These are phyloP conservation scores for Rhysida immarginata DNA, from an alignment of 1,140 invertebrate genomes.

Conservation along the genomic window DNA sequence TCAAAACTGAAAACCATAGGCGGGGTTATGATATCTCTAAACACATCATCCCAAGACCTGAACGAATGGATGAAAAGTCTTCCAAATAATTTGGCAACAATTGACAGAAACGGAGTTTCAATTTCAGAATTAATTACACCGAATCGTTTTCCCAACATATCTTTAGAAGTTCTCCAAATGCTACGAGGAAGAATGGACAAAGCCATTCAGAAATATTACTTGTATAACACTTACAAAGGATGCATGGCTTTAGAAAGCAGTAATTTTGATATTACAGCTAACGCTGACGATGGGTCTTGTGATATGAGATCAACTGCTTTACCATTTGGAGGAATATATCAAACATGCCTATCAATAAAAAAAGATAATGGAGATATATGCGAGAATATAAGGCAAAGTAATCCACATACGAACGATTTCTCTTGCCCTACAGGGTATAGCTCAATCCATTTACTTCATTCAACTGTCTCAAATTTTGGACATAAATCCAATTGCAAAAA, in stretches of 20 bases:
- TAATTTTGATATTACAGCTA: slow-evolving; percentile 13
- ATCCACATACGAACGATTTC: background rate
- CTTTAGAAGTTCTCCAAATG: background rate
- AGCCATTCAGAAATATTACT: background rate
- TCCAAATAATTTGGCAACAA: background rate
- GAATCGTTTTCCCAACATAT: background rate
- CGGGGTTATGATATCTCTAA: too few relatives aligned
- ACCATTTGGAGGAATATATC: slow-evolving; percentile 2
- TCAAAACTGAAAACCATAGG: too few relatives aligned
- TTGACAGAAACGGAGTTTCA: background rate
- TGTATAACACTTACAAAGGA: background rate
- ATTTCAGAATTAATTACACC: background rate
- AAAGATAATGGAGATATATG: background rate
- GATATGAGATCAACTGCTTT: background rate
- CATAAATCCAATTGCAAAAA: background rate
- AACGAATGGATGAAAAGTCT: background rate
- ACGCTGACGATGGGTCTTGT: slow-evolving; percentile 3
- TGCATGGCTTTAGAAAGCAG: slow-evolving; percentile 4
- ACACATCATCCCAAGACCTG: too few relatives aligned
- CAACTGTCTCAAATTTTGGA: background rate
- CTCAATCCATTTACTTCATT: background rate
- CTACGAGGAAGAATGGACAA: background rate
- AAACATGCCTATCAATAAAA: background rate
- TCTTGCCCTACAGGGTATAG: background rate
- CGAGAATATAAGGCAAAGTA: background rate